Evolutionary conservation across 2,888 invertebrate species (phyloP), one percentile per base, ranked within the genome.

Genomic region (Patella caerulea): DNA sequence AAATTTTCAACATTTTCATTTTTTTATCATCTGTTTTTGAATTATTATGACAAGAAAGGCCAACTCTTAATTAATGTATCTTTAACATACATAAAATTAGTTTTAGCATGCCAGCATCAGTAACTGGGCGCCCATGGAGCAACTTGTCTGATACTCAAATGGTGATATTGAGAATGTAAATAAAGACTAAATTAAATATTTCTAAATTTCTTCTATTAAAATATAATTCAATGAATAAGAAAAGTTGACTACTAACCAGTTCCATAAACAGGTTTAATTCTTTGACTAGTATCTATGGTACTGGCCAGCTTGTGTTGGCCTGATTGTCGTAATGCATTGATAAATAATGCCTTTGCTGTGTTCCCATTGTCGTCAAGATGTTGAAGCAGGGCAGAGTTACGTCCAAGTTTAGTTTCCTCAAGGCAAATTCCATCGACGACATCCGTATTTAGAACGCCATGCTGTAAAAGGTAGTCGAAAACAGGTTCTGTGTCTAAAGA

Each of bases 221-320:
- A 54, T 29, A 55, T 73, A 45, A 56, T 73, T 55, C 14, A 53
- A 56, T 55, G 45, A 54, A 19, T 73, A 29, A 12, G 34, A 34
- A 34, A 34, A 34, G 34, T 34, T 45, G 45, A 45, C 0, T 2
- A 75, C 76, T 54, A 79, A 88, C 88, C 88, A 84, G 84, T 82
- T 53, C 88, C 87, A 77, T 85, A 83, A n/a, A 85, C 84, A n/a
- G 89, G 89, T 80, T 86, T 86, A 72, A 89, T 90, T 74, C 87
- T 81, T 73, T 85, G 84, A 53, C 85, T 84, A 69, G 79, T 79
- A 82, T 91, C 91, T 14, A 90, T 82, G 0, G 88, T 84, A 76
- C 87, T 89, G 19, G 91, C 91, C 70, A 91, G 84, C 76, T 89
- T 87, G 15, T 89, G 87, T 81, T 91, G 91, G 9, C 90, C 90